Evolutionary conservation across 1,140 invertebrate genomes (phyloP), one percentile per base, ranked within the genome.

Genomic region (Bombus huntii): DNA sequence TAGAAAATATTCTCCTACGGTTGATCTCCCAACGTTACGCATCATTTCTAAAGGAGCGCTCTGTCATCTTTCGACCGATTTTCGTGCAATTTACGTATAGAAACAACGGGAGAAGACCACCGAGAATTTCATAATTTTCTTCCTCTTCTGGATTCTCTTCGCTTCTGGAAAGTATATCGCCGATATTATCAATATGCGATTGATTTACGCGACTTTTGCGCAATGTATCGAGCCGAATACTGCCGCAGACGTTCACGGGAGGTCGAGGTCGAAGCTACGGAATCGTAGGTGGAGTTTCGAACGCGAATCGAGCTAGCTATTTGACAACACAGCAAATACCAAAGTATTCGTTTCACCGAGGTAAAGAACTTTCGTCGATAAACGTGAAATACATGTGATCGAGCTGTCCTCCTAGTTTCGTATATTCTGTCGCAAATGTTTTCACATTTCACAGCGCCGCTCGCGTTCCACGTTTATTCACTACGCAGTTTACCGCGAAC

Each of bases 291-390:
- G 39, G 4, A 73, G 71, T 31, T 44, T 44, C 39, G 28, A 47
- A 31, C 25, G 18, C 42, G 9, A 31, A 39, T 15, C 25, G 13
- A 15, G 0, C 6, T 15, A 42, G 72, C n/a, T 44, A 31, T 74
- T 74, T 12, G n/a, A 25, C 9, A 4, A 22, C n/a, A 5, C 39
- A 12, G 18, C 28, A 31, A 74, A 74, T 31, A 44, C 25, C 15
- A 39, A 42, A 15, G 28, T n/a, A 72, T 72, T 42, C 39, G 25
- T 72, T 39, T 74, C 6, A 12, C 15, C 10, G 15, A 31, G 28
- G n/a, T 15, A 31, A 74, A 47, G 42, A 47, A 74, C 72, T 74
- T 74, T 74, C 10, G n/a, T 47, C n/a, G 18, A 47, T 74, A 74
- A 74, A 47, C 42, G 71, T 18, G 39, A 72, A 72, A 72, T 72